Evolutionary conservation across 2,888 invertebrate genomes (phyloP).

Genomic region (Leptarthrus brevirostris): DNA sequence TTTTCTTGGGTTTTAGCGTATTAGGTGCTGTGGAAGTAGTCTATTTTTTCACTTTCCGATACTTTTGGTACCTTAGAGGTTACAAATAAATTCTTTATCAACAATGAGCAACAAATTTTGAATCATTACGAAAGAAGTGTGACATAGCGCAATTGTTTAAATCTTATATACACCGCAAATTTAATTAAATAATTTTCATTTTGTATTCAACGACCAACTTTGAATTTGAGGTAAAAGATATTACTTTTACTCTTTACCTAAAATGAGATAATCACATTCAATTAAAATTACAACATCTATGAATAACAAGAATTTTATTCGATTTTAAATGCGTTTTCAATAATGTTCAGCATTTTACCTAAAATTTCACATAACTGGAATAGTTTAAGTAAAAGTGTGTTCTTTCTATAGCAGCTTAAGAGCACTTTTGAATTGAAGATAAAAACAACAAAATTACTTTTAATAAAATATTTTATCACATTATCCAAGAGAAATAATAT

Average conservation of each 20-base stretch:
- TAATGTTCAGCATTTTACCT: constrained; percentile 28
- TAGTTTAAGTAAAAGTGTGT: constrained; percentile 4
- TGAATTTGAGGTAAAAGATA: no score
- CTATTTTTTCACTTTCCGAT: constrained; percentile 76
- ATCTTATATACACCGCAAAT: no score
- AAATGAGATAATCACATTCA: no score
- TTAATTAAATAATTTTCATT: no score
- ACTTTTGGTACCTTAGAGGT: constrained; percentile 72
- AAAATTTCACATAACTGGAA: constrained; percentile 7
- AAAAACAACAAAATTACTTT: constrained; percentile 11
- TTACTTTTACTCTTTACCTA: no score
- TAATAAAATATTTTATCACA: constrained; percentile 24
- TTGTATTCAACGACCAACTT: no score
- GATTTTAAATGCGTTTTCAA: constrained; percentile 24
- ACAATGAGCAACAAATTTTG: no score
- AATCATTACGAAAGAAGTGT: no score
- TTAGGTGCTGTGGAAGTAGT: constrained; percentile 80
- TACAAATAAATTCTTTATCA: no score
- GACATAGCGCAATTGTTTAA: no score
- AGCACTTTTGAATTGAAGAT: constrained; percentile 38
- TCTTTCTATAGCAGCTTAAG: constrained; percentile 3
- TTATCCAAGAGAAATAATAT: neutral
- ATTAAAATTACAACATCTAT: neutral
- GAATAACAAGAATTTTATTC: constrained; percentile 42
- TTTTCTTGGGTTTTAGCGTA: constrained; percentile 82